Percentiles rank a stretch among this genome's conserved stretches.
phyloP scores from a whole-genome alignment of 2,888 invertebrate species.

The Autographa gamma region DNA sequence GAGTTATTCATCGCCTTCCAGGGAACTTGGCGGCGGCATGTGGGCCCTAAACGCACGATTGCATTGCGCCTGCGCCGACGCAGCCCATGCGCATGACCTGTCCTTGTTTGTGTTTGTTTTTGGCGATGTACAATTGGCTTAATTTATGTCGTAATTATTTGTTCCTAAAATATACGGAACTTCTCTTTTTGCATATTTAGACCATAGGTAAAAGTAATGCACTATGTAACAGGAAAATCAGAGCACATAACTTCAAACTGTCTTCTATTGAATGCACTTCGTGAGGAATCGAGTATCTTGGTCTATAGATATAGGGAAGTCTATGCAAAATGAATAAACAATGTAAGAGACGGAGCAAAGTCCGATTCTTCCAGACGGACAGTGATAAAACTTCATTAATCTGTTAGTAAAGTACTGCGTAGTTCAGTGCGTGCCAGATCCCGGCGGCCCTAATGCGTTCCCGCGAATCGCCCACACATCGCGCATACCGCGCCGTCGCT shows the following conservation, averaged over 20 bases:
- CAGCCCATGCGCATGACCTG: slow-evolving; percentile 78
- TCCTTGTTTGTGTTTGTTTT: slow-evolving; percentile 74
- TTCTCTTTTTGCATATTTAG: background rate
- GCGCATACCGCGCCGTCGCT: slow-evolving; percentile 86
- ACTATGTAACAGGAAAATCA: background rate
- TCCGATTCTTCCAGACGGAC: slow-evolving; percentile 57
- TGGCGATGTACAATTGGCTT: slow-evolving; percentile 57
- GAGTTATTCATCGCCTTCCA: slow-evolving; percentile 88
- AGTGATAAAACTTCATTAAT: slow-evolving; percentile 62
- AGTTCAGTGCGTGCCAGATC: slow-evolving; percentile 77
- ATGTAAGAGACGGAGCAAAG: slow-evolving; percentile 43
- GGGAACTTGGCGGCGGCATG: slow-evolving; percentile 85
- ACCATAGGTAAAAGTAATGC: background rate
- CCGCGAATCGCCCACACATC: slow-evolving; percentile 87
- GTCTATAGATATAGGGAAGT: background rate
- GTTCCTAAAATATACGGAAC: background rate
- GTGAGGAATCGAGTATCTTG: background rate
- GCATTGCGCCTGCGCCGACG: slow-evolving; percentile 71
- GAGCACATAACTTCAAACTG: background rate
- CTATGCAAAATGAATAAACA: slow-evolving; percentile 27
- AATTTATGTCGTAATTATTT: slow-evolving; percentile 20
- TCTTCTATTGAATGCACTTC: background rate
- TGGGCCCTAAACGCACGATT: slow-evolving; percentile 86
- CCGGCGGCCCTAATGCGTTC: slow-evolving; percentile 80
- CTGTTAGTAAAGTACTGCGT: slow-evolving; percentile 57